Evolutionary conservation across 2,888 invertebrate genomes (phyloP).

Genomic region (Rhyacophila evoluta): DNA sequence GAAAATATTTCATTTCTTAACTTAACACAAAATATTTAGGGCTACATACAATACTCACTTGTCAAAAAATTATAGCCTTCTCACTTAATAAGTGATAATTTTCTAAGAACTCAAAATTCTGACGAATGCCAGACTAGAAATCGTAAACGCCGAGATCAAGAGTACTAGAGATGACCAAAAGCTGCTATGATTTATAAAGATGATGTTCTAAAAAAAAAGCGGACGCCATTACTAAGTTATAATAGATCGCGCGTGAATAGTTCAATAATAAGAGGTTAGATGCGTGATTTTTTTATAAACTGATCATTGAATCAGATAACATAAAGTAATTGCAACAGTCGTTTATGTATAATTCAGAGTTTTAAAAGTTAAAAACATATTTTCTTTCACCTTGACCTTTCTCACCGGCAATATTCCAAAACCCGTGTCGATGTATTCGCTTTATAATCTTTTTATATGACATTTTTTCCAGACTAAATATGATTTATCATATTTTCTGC

Average conservation of each 20-base stretch:
- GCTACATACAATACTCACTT: no score
- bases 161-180: no score
- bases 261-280: background rate
- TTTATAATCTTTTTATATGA: background rate
- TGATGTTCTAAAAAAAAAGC: no score
- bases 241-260: background rate
- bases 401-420: background rate
- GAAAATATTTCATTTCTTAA: no score
- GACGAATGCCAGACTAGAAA: no score
- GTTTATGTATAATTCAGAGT: background rate
- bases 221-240: background rate
- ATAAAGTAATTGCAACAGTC: background rate
- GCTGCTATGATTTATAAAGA: no score
- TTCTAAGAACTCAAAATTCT: no score
- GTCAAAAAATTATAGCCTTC: no score
- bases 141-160: no score
- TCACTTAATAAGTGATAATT: no score
- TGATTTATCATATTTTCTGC: background rate
- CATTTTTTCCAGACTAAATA: background rate
- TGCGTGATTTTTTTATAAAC: background rate
- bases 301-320: background rate
- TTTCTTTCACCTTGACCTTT: constrained; percentile 19
- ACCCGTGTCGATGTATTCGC: background rate
- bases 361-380: background rate
- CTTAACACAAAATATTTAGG: no score